phyloP scores from a whole-genome alignment of 2,113 vertebrate genomes.

The Pelodiscus sinensis region DNA sequence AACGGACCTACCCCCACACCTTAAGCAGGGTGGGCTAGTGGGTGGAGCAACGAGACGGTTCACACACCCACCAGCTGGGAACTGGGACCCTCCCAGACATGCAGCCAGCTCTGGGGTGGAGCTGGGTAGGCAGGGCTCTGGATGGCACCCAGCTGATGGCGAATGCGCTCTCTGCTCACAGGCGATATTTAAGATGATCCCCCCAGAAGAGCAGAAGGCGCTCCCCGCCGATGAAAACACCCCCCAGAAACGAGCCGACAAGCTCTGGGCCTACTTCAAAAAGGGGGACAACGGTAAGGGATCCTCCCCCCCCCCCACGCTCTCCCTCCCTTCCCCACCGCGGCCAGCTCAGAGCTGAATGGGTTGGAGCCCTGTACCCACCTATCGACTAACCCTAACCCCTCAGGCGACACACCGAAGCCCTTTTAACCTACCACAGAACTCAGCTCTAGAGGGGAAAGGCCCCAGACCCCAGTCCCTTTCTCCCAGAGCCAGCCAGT shows the following conservation, averaged over 20 bases:
- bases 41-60: too few relatives aligned
- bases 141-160: neutral
- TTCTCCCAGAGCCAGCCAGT: too few relatives aligned
- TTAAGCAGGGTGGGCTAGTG: too few relatives aligned
- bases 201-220: slow-evolving; percentile 35
- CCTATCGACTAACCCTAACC: too few relatives aligned
- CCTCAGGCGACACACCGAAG: too few relatives aligned
- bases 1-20: too few relatives aligned
- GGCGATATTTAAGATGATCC: slow-evolving; percentile 67
- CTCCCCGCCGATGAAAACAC: slow-evolving; percentile 57
- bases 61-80: too few relatives aligned
- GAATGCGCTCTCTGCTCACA: neutral
- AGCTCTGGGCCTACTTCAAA: slow-evolving; percentile 55
- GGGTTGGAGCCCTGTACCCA: too few relatives aligned
- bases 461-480: neutral
- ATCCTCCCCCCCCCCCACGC: neutral
- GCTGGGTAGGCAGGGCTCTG: too few relatives aligned
- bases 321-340: neutral
- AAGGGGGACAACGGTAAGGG: slow-evolving; percentile 50
- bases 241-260: slow-evolving; percentile 59
- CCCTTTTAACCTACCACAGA: neutral
- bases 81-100: neutral
- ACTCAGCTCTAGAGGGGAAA: neutral
- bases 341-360: neutral
- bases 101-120: neutral